These are phyloP conservation scores for Progne subis DNA, from an alignment of 2,113 vertebrate genomes.

Conservation along the genomic window DNA sequence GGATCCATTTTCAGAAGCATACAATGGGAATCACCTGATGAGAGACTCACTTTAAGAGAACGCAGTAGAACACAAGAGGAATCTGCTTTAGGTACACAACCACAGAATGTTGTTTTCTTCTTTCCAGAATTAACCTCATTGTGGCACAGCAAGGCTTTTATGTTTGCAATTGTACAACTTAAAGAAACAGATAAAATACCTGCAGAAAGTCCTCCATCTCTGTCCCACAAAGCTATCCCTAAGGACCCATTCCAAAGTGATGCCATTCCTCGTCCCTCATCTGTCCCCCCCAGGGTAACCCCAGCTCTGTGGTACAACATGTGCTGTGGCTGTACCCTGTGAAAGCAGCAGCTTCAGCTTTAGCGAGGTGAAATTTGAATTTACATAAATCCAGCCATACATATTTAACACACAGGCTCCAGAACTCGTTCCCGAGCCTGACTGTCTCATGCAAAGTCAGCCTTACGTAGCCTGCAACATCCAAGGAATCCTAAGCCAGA, in stretches of 20 bases:
- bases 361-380: neutral
- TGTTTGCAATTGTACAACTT: neutral
- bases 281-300: neutral
- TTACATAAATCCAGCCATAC: neutral
- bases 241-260: neutral
- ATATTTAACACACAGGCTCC: neutral
- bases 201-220: neutral
- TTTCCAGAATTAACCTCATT: neutral
- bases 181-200: neutral
- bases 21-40: rapidly evolving
- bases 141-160: neutral
- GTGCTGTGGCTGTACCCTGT: neutral
- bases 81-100: neutral
- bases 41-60: neutral
- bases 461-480: neutral
- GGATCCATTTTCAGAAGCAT: neutral
- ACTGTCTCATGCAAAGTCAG: neutral
- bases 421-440: neutral
- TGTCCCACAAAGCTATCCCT: neutral
- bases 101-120: neutral
- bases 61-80: neutral
- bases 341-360: neutral
- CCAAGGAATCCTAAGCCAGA: neutral
- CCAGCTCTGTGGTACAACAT: neutral
- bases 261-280: neutral